These are phyloP conservation scores for Drosophila lutescens DNA, from an alignment of 2,888 invertebrate genomes.

Conservation along the genomic window DNA sequence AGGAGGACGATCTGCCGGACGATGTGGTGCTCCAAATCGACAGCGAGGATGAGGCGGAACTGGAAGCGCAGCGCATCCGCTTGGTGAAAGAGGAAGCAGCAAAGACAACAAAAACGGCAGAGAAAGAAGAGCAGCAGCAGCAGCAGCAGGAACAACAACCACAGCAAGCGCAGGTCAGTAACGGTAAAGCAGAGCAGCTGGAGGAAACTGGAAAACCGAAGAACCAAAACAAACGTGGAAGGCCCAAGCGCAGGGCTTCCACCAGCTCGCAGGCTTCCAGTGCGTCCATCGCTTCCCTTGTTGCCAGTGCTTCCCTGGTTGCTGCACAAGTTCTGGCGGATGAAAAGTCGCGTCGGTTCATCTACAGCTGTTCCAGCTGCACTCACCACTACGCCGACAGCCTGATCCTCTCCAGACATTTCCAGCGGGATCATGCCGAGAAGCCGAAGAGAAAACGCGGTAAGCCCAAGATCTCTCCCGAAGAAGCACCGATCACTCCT, in stretches of 20 bases:
- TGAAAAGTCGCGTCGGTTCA: conserved; percentile 23
- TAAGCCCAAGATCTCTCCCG: conserved; percentile 36
- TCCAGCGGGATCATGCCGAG: conserved; percentile 25
- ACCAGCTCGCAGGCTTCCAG: conserved; percentile 33
- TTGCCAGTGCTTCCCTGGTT: conserved; percentile 20
- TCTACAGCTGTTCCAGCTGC: conserved; percentile 38
- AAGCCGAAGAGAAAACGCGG: conserved; percentile 36
- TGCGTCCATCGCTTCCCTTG: conserved; percentile 11
- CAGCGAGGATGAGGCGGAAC: conserved; percentile 81
- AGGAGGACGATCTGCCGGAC: conserved; percentile 68
- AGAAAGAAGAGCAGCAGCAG: conserved; percentile 49
- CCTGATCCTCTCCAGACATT: conserved; percentile 32
- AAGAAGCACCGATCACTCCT: background rate
- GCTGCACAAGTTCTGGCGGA: conserved; percentile 43
- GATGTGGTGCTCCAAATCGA: conserved; percentile 75
- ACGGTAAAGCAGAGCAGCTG: conserved; percentile 30
- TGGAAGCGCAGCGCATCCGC: conserved; percentile 80
- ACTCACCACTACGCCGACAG: conserved; percentile 26
- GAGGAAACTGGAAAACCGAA: conserved; percentile 3
- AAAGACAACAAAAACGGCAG: conserved; percentile 31
- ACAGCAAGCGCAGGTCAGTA: conserved; percentile 44
- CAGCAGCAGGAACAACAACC: conserved; percentile 28
- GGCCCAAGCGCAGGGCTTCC: conserved; percentile 24
- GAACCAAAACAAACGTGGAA: conserved; percentile 63
- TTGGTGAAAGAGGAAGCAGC: conserved; percentile 68